Evolutionary conservation across 2,113 vertebrate genomes (phyloP), one percentile per base, ranked within the genome.

Genomic region (Pelecanus crispus): DNA sequence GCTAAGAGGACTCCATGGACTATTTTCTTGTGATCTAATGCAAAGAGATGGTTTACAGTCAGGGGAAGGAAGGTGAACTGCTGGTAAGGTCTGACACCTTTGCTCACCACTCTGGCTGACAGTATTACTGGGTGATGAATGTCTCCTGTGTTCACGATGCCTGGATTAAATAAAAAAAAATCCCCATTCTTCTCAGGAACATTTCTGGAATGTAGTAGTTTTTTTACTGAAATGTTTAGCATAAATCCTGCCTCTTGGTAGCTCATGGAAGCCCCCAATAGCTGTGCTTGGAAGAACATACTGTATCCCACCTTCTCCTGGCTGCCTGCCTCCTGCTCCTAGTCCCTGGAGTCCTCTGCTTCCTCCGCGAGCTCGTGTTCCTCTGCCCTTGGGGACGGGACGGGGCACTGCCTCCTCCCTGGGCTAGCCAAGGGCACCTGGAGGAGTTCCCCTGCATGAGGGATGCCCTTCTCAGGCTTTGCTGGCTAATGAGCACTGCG

Each of bases 291-390:
- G 77, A 68, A 92, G 20, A 52, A 61, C 1, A 10, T 31, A 8
- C 22, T 40, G 7, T 44, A 31, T 59, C 11, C 16, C 13, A 56
- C 25, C 66, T 67, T 74, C 26, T 89, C 6, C 70, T 49, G 49
- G 10, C 7, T 3, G 11, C 19, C 47, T 47, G 36, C 29, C 11
- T 78, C n/a, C 50, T 45, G 7, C 11, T 78, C n/a, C 50, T 45
- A 8, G 17, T 62, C 10, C 21, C 22, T 59, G 36, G 44, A 45
- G 53, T 52, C 36, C 6, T 79, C 4, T 1, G 24, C 36, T 86
- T 82, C n/a, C 26, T n/a, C 3, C 0, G 24, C 20, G 16, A 88
- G 22, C 29, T 79, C 0, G 0, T 63, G 10, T 38, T 71, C n/a
- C 38, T 73, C 15, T 72, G 38, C 18, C n/a, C 42, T 31, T n/a